Conservation (phyloP, 2,888 invertebrate species). For the Brachynemurus nebulosus region DNA sequence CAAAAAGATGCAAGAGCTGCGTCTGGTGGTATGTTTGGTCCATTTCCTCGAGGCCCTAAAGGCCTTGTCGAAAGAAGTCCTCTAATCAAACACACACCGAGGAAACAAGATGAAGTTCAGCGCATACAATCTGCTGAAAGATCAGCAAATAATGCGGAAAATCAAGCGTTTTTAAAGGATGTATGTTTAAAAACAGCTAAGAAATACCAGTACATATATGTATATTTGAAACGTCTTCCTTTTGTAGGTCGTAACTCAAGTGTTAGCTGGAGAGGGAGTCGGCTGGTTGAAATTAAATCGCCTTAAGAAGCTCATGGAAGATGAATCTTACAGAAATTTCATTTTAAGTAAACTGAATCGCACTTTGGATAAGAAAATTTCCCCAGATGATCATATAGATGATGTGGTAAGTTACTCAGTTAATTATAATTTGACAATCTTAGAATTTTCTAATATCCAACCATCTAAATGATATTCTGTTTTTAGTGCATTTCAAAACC, state of each 20-base stretch:
- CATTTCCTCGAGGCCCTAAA: slow-evolving; percentile 64
- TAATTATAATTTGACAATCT: too few species aligned
- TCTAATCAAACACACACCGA: slow-evolving; percentile 67
- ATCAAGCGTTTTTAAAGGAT: slow-evolving; percentile 88
- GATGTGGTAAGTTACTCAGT: slow-evolving; percentile 73
- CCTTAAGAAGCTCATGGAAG: slow-evolving; percentile 93
- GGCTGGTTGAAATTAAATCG: slow-evolving; percentile 92
- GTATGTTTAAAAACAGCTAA: slow-evolving; percentile 33
- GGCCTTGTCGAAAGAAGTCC: slow-evolving; percentile 83
- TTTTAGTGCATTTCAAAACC: slow-evolving; percentile 72
- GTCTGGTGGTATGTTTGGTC: slow-evolving; percentile 49
- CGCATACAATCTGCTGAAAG: slow-evolving; percentile 54
- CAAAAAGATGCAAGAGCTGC: slow-evolving; percentile 32
- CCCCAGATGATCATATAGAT: slow-evolving; percentile 92
- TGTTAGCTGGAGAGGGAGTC: slow-evolving; percentile 84
- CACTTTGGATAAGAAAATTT: slow-evolving; percentile 82
- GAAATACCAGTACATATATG: not conserved
- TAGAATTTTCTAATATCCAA: too few species aligned
- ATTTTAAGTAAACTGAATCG: slow-evolving; percentile 90
- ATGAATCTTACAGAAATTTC: slow-evolving; percentile 94
- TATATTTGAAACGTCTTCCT: not conserved
- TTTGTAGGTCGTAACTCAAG: slow-evolving; percentile 58
- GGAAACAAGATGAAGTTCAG: slow-evolving; percentile 50
- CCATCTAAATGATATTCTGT: not conserved
- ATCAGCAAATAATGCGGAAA: slow-evolving; percentile 70